Conservation (phyloP, 2,797 vertebrate species). For the Gymnopithys bicolor region DNA sequence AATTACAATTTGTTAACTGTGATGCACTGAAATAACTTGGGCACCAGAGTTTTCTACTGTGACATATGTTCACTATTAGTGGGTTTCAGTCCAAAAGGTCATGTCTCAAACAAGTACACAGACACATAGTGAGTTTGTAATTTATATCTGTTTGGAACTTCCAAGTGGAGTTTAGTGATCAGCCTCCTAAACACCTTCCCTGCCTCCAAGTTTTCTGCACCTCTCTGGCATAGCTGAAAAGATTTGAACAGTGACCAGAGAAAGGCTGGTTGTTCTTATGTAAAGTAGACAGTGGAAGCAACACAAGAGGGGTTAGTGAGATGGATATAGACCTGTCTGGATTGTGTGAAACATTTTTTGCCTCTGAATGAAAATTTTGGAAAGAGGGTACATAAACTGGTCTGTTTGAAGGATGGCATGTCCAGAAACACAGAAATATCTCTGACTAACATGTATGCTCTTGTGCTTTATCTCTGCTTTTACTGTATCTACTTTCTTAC, state of each 20-base stretch:
- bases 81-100: constrained; percentile 47
- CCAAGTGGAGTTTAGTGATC: background rate
- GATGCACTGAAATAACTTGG: constrained; percentile 66
- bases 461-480: background rate
- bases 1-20: constrained; percentile 61
- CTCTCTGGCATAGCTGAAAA: background rate
- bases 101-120: constrained; percentile 1
- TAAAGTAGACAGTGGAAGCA: background rate
- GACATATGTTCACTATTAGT: constrained; percentile 46
- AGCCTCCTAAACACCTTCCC: background rate
- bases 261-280: background rate
- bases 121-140: background rate
- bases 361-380: background rate
- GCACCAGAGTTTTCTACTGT: constrained; percentile 43
- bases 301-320: background rate
- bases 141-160: constrained; percentile 27
- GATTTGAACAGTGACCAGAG: background rate
- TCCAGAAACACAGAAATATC: background rate
- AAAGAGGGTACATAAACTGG: background rate
- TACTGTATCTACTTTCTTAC: background rate
- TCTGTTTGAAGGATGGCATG: background rate
- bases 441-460: background rate
- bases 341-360: background rate
- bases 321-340: background rate
- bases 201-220: background rate